A percentile compares a stretch with the other conserved stretches of the same genome.
Evolutionary conservation across 2,888 invertebrate species (phyloP).

Genomic region (Pyrochroa serraticornis): DNA sequence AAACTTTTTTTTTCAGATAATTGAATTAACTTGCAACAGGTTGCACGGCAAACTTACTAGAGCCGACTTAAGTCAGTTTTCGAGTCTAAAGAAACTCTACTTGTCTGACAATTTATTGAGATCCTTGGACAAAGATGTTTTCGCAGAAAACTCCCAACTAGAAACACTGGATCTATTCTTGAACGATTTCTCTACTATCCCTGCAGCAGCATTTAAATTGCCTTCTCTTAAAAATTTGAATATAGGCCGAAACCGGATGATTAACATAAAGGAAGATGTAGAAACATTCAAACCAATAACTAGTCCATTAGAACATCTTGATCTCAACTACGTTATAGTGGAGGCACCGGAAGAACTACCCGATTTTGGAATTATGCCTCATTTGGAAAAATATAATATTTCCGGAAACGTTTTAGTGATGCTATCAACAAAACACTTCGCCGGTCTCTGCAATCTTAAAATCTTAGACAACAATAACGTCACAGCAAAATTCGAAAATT

Average conservation of each 20-base stretch:
- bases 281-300: no score
- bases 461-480: conserved; percentile 44
- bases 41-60: conserved; percentile 44
- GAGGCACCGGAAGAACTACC: conserved; percentile 40
- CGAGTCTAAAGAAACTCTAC: conserved; percentile 48
- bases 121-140: conserved; percentile 45
- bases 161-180: conserved; percentile 48
- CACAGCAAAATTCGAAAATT: conserved; percentile 41
- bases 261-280: no score
- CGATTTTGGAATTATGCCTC: conserved; percentile 46
- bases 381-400: conserved; percentile 47
- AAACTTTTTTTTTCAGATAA: conserved; percentile 37
- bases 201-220: conserved; percentile 47
- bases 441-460: conserved; percentile 51
- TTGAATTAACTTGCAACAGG: conserved; percentile 50
- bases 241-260: conserved; percentile 33
- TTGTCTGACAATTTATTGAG: conserved; percentile 50
- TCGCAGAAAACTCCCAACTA: conserved; percentile 41
- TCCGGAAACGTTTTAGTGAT: conserved; percentile 44
- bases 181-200: conserved; percentile 45
- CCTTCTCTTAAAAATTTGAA: conserved; percentile 49
- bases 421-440: conserved; percentile 45
- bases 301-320: conserved; percentile 35
- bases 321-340: conserved; percentile 47
- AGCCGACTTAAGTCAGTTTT: conserved; percentile 44